Conservation (phyloP, 2,888 invertebrate genomes). For the Dasysyrphus tricinctus region DNA sequence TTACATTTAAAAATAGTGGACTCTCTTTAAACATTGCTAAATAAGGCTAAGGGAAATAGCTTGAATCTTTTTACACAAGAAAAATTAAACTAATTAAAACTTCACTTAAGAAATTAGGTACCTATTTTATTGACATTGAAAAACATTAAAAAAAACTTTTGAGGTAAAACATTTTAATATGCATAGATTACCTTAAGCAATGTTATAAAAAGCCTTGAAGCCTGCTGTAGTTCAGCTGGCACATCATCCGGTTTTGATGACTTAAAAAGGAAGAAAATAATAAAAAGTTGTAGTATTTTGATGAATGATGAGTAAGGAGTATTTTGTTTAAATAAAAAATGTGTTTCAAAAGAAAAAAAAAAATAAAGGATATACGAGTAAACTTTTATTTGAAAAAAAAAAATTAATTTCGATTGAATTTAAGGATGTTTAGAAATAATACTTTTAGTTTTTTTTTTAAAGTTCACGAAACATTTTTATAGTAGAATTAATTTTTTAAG, state of each 20-base stretch:
- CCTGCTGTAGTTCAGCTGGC: constrained; percentile 55
- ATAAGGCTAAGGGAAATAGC: too few species aligned
- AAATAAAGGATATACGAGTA: too few species aligned
- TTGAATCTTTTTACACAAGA: not conserved
- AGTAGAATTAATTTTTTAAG: too few species aligned
- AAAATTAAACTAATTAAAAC: too few species aligned
- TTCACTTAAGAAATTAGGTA: too few species aligned
- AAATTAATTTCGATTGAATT: not conserved
- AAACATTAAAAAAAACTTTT: constrained; percentile 12
- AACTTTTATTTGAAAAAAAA: not conserved
- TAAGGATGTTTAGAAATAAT: too few species aligned
- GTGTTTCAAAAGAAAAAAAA: not conserved
- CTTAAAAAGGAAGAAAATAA: constrained; percentile 46
- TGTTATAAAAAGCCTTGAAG: constrained; percentile 52
- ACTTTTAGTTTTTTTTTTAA: too few species aligned
- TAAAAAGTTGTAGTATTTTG: constrained; percentile 41
- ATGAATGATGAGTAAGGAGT: constrained; percentile 27
- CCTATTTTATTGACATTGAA: not conserved
- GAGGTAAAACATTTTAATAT: constrained; percentile 34
- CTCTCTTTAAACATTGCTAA: too few species aligned
- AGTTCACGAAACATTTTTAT: too few species aligned
- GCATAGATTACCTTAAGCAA: constrained; percentile 54
- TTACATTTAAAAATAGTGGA: too few species aligned
- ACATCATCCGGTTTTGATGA: constrained; percentile 51
- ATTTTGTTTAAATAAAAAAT: constrained; percentile 16